Evolutionary conservation across 2,888 invertebrate species (phyloP), one percentile per base, ranked within the genome.

Genomic region (Tetragonisca angustula): DNA sequence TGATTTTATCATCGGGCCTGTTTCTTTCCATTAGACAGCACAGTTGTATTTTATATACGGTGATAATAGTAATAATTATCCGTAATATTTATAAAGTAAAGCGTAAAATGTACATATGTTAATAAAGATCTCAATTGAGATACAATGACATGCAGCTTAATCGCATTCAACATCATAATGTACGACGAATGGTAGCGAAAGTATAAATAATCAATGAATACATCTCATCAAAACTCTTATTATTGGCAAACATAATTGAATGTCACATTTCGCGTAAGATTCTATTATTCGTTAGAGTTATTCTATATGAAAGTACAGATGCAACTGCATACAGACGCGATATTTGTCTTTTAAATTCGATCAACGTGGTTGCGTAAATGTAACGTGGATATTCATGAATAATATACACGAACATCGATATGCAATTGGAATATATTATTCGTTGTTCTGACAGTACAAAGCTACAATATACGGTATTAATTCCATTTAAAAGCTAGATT

Each of bases 101-200:
- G 32, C 61, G 32, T 72, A 81, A 36, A 62, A 62, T 82, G 73
- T 73, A 76, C 24, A 81, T 70, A 68, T 74, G 43, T 56, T 76
- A 49, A 67, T 64, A 59, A 32, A 43, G 43, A 9, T 0, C 19
- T 50, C 70, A 24, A 13, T 73, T 73, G 49, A 74, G 61, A 52
- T 73, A 4, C 32, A 70, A 36, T 65, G 21, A 65, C 36, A n/a
- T 15, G 36, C 21, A 36, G 36, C 21, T 32, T 64, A 64, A 27
- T 27, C 4, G 19, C 24, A 61, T 61, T 27, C 9, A 27, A 61
- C 6, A 17, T 61, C 27, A 27, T 27, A 61, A 27, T 61, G 24
- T 61, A 27, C 3, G 4, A 61, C 24, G 61, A 27, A 61, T 61
- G n/a, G n/a, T 61, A 61, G 24, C 27, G 9, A 27, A 27, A 9